Percentiles rank a stretch among this genome's conserved stretches.
phyloP scores from a whole-genome alignment of 2,888 invertebrate species.

The Phortica okadai region DNA sequence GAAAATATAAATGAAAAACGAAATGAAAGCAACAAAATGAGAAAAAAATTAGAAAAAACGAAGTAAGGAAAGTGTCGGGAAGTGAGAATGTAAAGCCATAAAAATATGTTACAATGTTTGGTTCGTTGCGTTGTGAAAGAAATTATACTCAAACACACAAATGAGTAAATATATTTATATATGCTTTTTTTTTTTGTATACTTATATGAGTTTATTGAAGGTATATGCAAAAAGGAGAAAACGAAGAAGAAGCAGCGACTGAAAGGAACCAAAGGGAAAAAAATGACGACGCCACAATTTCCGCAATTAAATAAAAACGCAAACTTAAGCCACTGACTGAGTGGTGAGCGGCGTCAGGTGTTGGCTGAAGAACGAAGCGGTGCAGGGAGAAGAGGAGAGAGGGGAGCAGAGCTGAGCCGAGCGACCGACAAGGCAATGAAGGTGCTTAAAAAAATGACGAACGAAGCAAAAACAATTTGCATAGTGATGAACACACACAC shows the following conservation, averaged over 20 bases:
- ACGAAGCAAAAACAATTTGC: conserved; percentile 60
- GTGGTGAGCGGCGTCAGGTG: conserved; percentile 10
- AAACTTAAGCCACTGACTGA: conserved; percentile 61
- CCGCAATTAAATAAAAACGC: conserved; percentile 70
- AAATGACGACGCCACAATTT: conserved; percentile 62
- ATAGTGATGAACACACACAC: conserved; percentile 44
- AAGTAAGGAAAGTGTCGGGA: neutral
- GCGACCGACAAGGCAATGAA: too few relatives aligned
- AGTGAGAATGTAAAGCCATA: conserved; percentile 57
- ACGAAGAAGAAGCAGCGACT: neutral
- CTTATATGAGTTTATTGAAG: too few relatives aligned
- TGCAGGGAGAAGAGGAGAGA: too few relatives aligned
- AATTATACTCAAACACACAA: conserved; percentile 55
- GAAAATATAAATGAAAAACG: conserved; percentile 62
- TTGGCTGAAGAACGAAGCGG: conserved; percentile 29
- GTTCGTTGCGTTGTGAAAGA: conserved; percentile 62
- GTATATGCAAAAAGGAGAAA: neutral
- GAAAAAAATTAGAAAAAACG: neutral
- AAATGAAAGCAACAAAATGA: conserved; percentile 7
- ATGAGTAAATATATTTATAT: neutral
- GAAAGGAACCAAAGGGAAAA: neutral
- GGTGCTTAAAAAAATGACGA: conserved; percentile 52
- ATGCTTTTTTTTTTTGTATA: neutral
- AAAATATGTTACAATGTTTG: conserved; percentile 66
- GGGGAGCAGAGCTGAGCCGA: too few relatives aligned